These are phyloP conservation scores for Hofmannophila pseudospretella DNA, from an alignment of 2,888 invertebrate genomes.

Conservation along the genomic window DNA sequence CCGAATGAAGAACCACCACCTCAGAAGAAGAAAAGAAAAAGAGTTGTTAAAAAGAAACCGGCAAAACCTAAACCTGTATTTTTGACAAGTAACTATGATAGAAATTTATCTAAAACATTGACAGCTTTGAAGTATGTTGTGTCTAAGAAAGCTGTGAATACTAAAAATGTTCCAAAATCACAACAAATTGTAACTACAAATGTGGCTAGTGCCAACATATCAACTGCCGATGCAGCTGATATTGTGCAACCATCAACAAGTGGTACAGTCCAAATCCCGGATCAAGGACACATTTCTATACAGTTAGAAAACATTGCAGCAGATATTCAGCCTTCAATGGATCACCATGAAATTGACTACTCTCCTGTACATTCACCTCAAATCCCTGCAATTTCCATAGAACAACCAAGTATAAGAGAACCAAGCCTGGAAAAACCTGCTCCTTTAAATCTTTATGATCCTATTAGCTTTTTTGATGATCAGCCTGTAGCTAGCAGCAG, in stretches of 20 bases:
- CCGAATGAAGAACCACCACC: slow-evolving; percentile 63
- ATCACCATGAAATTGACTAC: slow-evolving; percentile 48
- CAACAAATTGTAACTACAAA: not conserved
- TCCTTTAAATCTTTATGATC: slow-evolving; percentile 50
- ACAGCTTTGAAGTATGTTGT: slow-evolving; percentile 44
- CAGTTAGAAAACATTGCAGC: slow-evolving; percentile 60
- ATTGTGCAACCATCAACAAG: not conserved
- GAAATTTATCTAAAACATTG: slow-evolving; percentile 55
- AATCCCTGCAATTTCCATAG: slow-evolving; percentile 18
- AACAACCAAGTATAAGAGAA: not conserved
- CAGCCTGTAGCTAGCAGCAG: slow-evolving; percentile 66
- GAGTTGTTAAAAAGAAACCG: slow-evolving; percentile 35
- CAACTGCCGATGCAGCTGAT: not conserved
- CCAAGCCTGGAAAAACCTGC: slow-evolving; percentile 16
- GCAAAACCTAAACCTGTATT: slow-evolving; percentile 40
- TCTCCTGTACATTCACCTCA: slow-evolving; percentile 56
- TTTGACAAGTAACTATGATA: slow-evolving; percentile 52
- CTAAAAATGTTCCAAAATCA: not conserved
- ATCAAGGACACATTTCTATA: slow-evolving; percentile 40
- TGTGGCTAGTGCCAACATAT: not conserved
- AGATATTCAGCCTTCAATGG: slow-evolving; percentile 41
- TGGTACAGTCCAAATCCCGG: not conserved
- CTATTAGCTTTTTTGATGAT: slow-evolving; percentile 64
- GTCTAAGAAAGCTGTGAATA: slow-evolving; percentile 17
- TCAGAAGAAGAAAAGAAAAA: slow-evolving; percentile 59